Percentiles rank a stretch among this genome's conserved stretches.
Conservation (phyloP, 2,797 vertebrate genomes). For the Phataginus tricuspis region DNA sequence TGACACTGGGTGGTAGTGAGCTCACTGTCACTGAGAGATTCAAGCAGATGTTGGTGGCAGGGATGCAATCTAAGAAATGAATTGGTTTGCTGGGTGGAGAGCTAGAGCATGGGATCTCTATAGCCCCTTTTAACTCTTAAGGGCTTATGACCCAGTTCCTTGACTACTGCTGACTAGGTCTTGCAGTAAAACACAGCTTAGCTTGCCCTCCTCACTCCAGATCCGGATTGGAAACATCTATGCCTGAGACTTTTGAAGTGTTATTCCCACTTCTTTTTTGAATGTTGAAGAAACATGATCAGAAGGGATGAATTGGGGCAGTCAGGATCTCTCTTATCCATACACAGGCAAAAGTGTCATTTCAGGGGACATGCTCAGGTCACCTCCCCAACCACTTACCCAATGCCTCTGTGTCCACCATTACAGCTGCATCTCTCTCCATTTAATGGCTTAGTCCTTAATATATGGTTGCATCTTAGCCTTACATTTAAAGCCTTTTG, state of each 20-base stretch:
- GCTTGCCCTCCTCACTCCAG: not conserved
- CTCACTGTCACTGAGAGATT: not conserved
- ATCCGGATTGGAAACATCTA: not conserved
- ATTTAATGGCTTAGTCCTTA: not conserved
- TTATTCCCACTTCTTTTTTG: not conserved
- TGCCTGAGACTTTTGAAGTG: not conserved
- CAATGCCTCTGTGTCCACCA: not conserved
- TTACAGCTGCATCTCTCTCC: not conserved
- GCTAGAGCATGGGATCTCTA: not conserved
- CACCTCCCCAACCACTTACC: not conserved
- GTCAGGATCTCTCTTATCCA: not conserved
- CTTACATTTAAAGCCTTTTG: not conserved
- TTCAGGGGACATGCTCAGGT: not conserved
- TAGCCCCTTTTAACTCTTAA: not conserved
- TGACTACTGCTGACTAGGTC: not conserved
- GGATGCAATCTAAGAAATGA: not conserved
- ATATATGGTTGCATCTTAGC: accelerated
- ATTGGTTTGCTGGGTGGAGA: not conserved
- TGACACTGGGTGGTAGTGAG: not conserved
- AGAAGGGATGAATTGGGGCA: not conserved
- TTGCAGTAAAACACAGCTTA: not conserved
- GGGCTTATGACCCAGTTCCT: not conserved
- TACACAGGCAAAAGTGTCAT: not conserved
- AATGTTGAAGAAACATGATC: not conserved
- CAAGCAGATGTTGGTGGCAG: not conserved